Conservation (phyloP, 2,888 invertebrate species). For the Drosophila stalkeri region DNA sequence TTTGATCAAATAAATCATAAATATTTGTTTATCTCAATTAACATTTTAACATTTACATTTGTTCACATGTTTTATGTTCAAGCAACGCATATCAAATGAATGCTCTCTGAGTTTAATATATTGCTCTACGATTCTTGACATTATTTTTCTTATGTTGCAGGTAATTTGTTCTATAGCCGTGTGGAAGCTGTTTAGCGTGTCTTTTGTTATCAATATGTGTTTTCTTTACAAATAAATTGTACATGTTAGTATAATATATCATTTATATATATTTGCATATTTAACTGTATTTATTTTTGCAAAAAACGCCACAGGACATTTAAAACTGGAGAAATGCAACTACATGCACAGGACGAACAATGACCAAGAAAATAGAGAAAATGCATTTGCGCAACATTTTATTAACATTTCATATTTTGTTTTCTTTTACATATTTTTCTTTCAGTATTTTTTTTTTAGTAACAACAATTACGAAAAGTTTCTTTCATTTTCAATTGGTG, state of each 20-base stretch:
- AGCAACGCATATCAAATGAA: constrained; percentile 55
- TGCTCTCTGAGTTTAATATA: constrained; percentile 56
- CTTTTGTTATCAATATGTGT: constrained; percentile 45
- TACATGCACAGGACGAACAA: constrained; percentile 69
- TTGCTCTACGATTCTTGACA: constrained; percentile 60
- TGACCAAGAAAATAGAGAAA: constrained; percentile 46
- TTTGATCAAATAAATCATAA: constrained; percentile 8
- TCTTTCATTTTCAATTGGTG: constrained; percentile 66
- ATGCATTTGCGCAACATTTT: constrained; percentile 61
- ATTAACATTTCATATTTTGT: constrained; percentile 42
- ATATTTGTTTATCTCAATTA: constrained; percentile 40
- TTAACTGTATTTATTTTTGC: constrained; percentile 58
- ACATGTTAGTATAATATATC: constrained; percentile 35
- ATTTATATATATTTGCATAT: constrained; percentile 50
- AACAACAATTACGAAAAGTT: constrained; percentile 62
- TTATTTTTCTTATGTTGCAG: constrained; percentile 40
- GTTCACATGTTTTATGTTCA: constrained; percentile 27
- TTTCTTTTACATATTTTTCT: constrained; percentile 11
- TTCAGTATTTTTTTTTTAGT: constrained; percentile 17
- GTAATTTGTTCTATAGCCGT: constrained; percentile 44
- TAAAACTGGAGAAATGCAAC: constrained; percentile 64
- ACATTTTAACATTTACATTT: constrained; percentile 55
- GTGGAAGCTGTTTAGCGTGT: constrained; percentile 49
- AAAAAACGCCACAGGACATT: constrained; percentile 68
- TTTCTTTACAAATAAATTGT: constrained; percentile 68